Percentiles rank a stretch among this genome's conserved stretches.
Evolutionary conservation across 2,888 invertebrate genomes (phyloP).

Genomic region (Strigamia maritima): DNA sequence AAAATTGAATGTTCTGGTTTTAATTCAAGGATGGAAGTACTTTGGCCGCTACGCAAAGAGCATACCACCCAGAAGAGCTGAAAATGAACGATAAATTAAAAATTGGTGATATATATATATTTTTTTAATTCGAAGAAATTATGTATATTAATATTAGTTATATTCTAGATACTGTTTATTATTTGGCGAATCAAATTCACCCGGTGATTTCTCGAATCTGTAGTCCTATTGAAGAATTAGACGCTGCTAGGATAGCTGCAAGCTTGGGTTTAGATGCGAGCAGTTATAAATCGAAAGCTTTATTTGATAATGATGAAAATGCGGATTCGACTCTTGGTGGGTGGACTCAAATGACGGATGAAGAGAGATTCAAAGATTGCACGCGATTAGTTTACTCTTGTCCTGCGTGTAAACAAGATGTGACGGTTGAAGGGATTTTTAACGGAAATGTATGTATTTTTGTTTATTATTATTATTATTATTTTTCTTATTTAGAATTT

Average conservation of each 20-base stretch:
- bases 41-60: constrained; percentile 79
- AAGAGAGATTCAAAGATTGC: neutral
- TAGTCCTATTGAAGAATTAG: constrained; percentile 92
- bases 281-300: constrained; percentile 8
- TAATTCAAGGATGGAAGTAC: constrained; percentile 66
- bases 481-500: neutral
- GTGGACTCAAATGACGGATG: neutral
- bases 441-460: neutral
- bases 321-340: neutral
- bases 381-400: neutral
- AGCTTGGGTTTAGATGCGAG: constrained; percentile 58
- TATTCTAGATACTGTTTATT: constrained; percentile 76
- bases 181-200: constrained; percentile 90
- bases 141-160: neutral
- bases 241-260: constrained; percentile 83
- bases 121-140: neutral
- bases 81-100: constrained; percentile 59
- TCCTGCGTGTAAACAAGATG: constrained; percentile 20
- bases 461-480: neutral
- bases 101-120: constrained; percentile 54
- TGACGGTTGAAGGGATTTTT: neutral
- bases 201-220: constrained; percentile 93
- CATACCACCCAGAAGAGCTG: constrained; percentile 89
- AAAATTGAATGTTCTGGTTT: neutral
- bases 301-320: neutral